Evolutionary conservation across 2,113 vertebrate genomes (phyloP).

Genomic region (Calidris pygmaea): DNA sequence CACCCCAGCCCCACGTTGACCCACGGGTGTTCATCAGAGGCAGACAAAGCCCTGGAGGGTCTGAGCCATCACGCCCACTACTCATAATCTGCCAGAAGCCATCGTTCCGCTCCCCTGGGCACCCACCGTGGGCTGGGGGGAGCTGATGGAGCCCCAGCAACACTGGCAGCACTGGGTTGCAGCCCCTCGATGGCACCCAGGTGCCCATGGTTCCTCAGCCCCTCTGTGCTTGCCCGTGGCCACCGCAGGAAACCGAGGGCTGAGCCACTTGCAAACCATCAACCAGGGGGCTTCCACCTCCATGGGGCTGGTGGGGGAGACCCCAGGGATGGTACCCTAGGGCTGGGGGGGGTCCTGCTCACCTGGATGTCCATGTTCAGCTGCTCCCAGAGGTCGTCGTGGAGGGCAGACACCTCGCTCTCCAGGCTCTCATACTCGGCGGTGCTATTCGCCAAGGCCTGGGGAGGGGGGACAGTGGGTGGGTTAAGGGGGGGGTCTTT

Average conservation of each 20-base stretch:
- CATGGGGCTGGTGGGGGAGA: fast-evolving
- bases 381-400: conserved; percentile 95
- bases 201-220: fast-evolving
- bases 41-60: not conserved
- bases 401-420: conserved; percentile 88
- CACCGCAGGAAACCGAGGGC: not conserved
- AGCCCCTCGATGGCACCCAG: not conserved
- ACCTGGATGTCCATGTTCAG: conserved; percentile 92
- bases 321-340: too few species aligned
- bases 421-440: conserved; percentile 90
- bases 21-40: fast-evolving
- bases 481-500: not conserved
- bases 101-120: not conserved
- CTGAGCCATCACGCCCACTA: not conserved
- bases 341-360: not conserved
- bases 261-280: not conserved
- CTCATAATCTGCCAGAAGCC: not conserved
- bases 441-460: conserved; percentile 82
- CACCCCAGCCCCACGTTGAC: not conserved
- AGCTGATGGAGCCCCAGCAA: not conserved
- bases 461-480: not conserved
- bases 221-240: not conserved
- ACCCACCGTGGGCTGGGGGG: fast-evolving
- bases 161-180: fast-evolving
- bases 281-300: not conserved